Conservation (phyloP, 2,888 invertebrate species). For the Aethes cnicana region DNA sequence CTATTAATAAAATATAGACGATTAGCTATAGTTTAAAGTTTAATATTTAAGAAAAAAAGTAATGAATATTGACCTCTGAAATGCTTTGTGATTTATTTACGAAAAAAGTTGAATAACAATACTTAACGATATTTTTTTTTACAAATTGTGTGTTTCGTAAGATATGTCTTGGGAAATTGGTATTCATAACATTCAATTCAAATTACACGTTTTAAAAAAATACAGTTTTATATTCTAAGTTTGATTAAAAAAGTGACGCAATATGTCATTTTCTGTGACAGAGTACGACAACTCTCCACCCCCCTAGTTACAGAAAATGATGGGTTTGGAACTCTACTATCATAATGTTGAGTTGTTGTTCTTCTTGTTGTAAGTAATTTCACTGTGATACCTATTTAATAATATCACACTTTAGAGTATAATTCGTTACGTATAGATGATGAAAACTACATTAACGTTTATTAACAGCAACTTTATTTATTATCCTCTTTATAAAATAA, state of each 20-base stretch:
- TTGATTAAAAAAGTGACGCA: conserved; percentile 15
- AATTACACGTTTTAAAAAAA: conserved; percentile 12
- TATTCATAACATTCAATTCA: not conserved
- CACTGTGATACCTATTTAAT: no score
- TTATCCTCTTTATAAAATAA: no score
- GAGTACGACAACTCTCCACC: conserved; percentile 18
- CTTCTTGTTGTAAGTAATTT: no score
- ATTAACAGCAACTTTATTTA: no score
- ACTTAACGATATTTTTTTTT: not conserved
- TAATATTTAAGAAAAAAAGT: no score
- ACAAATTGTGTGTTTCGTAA: conserved; percentile 7
- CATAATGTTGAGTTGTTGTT: not conserved
- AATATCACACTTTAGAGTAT: no score
- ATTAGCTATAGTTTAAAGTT: no score
- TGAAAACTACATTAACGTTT: no score
- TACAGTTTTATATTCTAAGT: conserved; percentile 16
- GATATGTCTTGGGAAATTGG: conserved; percentile 16
- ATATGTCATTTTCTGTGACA: conserved; percentile 24
- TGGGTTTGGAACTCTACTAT: conserved; percentile 4
- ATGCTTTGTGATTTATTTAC: not conserved
- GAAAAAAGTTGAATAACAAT: not conserved
- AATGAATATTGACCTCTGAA: no score
- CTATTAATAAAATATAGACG: no score
- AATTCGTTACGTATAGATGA: no score
- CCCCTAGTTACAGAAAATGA: conserved; percentile 16